Evolutionary conservation across 2,113 vertebrate genomes (phyloP).

Genomic region (Bubo blakistoni): DNA sequence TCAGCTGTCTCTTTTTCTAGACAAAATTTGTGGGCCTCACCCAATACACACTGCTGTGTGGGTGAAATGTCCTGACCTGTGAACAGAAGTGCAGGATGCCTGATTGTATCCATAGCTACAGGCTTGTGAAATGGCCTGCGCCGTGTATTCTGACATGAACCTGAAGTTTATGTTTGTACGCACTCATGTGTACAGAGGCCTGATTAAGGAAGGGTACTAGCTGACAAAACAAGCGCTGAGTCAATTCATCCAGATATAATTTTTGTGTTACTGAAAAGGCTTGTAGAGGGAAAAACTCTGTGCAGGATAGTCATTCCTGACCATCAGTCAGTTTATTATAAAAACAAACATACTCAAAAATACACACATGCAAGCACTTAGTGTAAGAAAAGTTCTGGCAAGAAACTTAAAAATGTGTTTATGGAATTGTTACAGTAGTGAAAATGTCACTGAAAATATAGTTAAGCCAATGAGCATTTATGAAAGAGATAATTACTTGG

Average conservation of each 20-base stretch:
- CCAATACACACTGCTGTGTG: not conserved
- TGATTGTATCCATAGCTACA: not conserved
- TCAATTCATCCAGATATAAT: not conserved
- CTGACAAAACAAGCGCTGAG: not conserved
- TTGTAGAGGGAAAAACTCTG: fast-evolving
- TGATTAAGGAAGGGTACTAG: not conserved
- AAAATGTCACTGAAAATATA: not conserved
- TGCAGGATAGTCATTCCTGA: not conserved
- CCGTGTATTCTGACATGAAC: not conserved
- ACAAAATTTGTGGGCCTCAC: not conserved
- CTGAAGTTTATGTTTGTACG: not conserved
- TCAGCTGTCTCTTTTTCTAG: not conserved
- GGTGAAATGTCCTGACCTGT: not conserved
- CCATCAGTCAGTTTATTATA: not conserved
- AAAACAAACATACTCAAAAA: not conserved
- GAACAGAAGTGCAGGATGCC: not conserved
- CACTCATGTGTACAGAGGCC: not conserved
- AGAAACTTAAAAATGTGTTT: conserved; percentile 1
- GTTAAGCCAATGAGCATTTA: not conserved
- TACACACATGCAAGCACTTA: not conserved
- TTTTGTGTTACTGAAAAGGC: not conserved
- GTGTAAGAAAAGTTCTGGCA: not conserved
- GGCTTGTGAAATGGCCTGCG: not conserved
- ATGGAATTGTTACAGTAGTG: not conserved
- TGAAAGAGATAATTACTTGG: not conserved